Base-by-base conservation (phyloP, 2,797 vertebrate species). In the Micromesistius poutassou region DNA sequence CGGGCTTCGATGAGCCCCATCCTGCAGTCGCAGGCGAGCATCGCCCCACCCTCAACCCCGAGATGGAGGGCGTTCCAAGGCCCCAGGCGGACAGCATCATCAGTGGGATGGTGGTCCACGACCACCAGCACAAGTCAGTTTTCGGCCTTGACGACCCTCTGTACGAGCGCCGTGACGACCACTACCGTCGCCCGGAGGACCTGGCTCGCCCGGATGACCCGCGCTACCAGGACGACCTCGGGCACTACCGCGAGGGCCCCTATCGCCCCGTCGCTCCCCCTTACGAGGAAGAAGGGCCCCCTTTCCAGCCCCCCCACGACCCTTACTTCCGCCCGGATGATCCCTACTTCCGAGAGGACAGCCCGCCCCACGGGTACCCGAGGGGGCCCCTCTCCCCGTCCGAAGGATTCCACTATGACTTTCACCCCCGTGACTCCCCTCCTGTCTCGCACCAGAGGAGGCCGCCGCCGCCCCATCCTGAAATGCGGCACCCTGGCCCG, bases 111-210 rank as follows among this genome's bases (percentile, higher is more conserved):
- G 87, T 92, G 70, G 82, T 93, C 71, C 92, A 92, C 3, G 93
- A 92, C 81, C 92, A 92, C 74, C 91, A 91, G 74, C 93, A 92
- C 81, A 93, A 92, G 74, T 87, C 91, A 9, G 2, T 87, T 30
- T 88, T 84, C 73, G 88, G 78, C 33, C 76, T 83, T 0, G 86
- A 83, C 0, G 88, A 94, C 3, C 74, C 80, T 0, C 50, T 6
- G 4, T 93, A 71, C 16, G 31, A 80, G 16, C 84, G 78, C 5
- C 46, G 0, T 0, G 82, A 84, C 10, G 71, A 22, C 0, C 78
- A 74, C 16, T 80, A 0, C 40, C 84, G 16, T 5, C 83, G 79
- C 72, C 81, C 74, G 0, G 82, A 84, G 2, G 36, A 74, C 19
- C 70, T 14, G 31, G 74, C 72, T 36, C 94, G 77, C 62, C 78